Percentiles rank a stretch among this genome's conserved stretches.
phyloP scores from a whole-genome alignment of 2,113 vertebrate species.

The Felis chaus region DNA sequence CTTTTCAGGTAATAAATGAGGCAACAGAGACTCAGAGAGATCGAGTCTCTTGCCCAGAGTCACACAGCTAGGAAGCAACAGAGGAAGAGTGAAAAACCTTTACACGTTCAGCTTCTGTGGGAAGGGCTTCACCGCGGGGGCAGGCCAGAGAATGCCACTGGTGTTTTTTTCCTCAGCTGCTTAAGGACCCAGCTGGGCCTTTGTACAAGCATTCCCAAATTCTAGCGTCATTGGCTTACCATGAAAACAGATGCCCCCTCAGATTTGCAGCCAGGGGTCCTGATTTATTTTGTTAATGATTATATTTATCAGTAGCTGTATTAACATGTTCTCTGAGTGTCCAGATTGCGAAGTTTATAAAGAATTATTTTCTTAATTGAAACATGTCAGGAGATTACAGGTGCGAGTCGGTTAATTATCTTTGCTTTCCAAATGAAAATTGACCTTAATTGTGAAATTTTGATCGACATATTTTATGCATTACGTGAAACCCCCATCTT shows the following conservation, averaged over 20 bases:
- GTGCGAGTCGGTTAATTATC: slow-evolving; percentile 77
- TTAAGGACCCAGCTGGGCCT: not conserved
- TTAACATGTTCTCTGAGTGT: slow-evolving; percentile 58
- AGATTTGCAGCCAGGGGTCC: not conserved
- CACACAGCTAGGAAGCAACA: not conserved
- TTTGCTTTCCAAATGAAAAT: slow-evolving; percentile 72
- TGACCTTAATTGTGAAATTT: slow-evolving; percentile 81
- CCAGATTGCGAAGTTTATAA: slow-evolving; percentile 75
- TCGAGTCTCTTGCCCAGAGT: not conserved
- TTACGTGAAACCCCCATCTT: slow-evolving; percentile 79
- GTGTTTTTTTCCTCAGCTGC: not conserved
- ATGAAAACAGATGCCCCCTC: not conserved
- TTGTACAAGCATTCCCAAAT: not conserved
- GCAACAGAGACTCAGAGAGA: not conserved
- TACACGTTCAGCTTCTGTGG: not conserved
- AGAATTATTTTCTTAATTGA: slow-evolving; percentile 78
- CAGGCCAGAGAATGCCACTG: not conserved
- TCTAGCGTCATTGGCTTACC: not conserved
- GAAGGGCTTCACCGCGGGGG: not conserved
- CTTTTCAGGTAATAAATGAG: not conserved
- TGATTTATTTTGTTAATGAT: slow-evolving; percentile 56
- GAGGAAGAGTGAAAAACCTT: not conserved
- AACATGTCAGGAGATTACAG: slow-evolving; percentile 72
- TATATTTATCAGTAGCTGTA: slow-evolving; percentile 60
- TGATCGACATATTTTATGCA: slow-evolving; percentile 82